These are phyloP conservation scores for Timema cristinae DNA, from an alignment of 2,888 invertebrate genomes.

Conservation along the genomic window DNA sequence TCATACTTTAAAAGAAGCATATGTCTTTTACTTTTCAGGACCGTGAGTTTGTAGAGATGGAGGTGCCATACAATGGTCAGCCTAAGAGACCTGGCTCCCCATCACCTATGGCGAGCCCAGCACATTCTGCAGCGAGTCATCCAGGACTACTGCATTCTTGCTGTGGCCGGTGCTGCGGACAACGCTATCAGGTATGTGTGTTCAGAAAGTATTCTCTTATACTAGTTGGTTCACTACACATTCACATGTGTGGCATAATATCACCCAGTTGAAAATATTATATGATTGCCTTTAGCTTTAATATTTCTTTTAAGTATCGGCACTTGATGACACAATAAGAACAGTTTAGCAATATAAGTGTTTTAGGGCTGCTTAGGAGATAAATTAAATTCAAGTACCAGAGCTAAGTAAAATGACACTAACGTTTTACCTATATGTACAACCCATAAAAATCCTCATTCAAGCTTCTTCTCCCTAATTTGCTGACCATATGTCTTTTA, in stretches of 20 bases:
- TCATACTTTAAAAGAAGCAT: no score
- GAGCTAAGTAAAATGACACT: no score
- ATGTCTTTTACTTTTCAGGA: conserved; percentile 57
- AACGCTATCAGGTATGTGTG: conserved; percentile 76
- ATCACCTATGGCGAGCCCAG: conserved; percentile 81
- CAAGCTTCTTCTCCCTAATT: no score
- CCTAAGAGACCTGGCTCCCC: conserved; percentile 88
- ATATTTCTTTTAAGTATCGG: no score
- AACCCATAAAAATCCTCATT: no score
- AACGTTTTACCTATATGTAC: no score
- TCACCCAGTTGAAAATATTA: conserved; percentile 5
- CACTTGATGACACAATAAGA: no score
- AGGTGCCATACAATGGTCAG: conserved; percentile 90
- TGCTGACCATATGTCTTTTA: no score
- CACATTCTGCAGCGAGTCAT: conserved; percentile 73
- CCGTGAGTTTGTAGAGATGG: conserved; percentile 95
- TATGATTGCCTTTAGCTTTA: no score
- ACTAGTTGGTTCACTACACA: neutral
- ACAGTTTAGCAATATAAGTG: no score
- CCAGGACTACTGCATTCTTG: conserved; percentile 72
- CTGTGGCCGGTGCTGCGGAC: conserved; percentile 75
- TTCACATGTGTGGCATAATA: neutral
- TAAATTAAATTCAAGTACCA: no score
- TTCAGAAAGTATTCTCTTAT: conserved; percentile 2
- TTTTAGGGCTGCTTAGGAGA: no score